Evolutionary conservation across 1,140 invertebrate genomes (phyloP).

Genomic region (Panagrolaimus sp.): DNA sequence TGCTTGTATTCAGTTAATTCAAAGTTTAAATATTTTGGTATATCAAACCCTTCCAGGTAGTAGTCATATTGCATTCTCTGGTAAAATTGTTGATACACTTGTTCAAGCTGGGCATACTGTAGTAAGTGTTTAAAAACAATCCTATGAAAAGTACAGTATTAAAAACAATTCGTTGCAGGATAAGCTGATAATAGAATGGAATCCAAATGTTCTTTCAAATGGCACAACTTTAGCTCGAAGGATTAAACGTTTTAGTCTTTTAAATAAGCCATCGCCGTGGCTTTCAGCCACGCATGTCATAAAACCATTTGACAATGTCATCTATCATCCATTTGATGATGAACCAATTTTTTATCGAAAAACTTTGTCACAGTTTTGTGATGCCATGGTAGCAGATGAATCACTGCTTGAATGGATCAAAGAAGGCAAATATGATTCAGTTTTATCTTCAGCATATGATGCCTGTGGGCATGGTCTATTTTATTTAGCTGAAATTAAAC

Average conservation of each 20-base stretch:
- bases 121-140: slow-evolving; percentile 17
- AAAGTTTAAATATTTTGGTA: not conserved
- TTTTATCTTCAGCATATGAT: not conserved
- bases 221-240: not conserved
- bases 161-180: not conserved
- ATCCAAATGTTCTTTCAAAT: not conserved
- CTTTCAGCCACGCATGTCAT: not conserved
- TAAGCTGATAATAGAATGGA: not conserved
- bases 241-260: not conserved
- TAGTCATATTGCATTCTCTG: slow-evolving; percentile 7
- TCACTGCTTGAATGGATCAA: not conserved
- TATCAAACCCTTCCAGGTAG: not conserved
- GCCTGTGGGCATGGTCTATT: slow-evolving; percentile 5
- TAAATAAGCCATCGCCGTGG: not conserved
- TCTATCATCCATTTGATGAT: not conserved
- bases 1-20: too few relatives aligned
- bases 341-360: not conserved
- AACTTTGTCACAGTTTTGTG: slow-evolving; percentile 8
- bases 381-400: not conserved
- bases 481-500: not conserved
- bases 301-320: slow-evolving; percentile 9
- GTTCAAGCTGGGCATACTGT: slow-evolving; percentile 12
- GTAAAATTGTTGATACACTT: not conserved
- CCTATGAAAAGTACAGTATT: not conserved
- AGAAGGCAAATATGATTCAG: not conserved